Evolutionary conservation across 2,888 invertebrate genomes (phyloP), one percentile per base, ranked within the genome.

Genomic region (Scaeva pyrastri): DNA sequence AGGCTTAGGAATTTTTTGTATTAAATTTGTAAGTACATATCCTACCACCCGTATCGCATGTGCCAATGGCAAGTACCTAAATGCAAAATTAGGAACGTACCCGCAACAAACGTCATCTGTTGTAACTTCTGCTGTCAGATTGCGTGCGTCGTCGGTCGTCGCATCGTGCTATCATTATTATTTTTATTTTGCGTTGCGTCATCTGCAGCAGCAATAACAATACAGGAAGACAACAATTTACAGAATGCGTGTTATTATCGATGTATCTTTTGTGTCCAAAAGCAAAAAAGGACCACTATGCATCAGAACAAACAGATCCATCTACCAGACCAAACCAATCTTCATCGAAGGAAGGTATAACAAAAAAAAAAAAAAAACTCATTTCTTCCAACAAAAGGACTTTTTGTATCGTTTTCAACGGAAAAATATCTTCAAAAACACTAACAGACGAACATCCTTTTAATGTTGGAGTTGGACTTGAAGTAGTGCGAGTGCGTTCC

Each of bases 31-130:
- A 45, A 48, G 43, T 75, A 23, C 4, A 5, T 68, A 66, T 14
- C 50, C 36, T 81, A 78, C 77, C 82, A 82, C 86, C 86, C 86
- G 86, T 77, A 77, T 86, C 86, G 86, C 86, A 86, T 86, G 86
- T 86, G 86, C 82, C 82, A 60, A 73, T 86, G 73, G 68, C 52
- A n/a, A 4, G 14, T 16, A 52, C 23, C 2, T 74, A 31, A 1
- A 5, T 1, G 0, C 7, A n/a, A n/a, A n/a, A n/a, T n/a, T n/a
- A n/a, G n/a, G n/a, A n/a, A 26, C 5, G 0, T 31, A 31, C 31
- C 31, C n/a, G n/a, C n/a, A n/a, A n/a, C n/a, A n/a, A n/a, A 77
- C 68, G 82, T 86, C 86, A 86, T 86, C 82, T 86, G 86, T 45
- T 78, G 74, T 86, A 66, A 31, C 64, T 45, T 26, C 48, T 66